phyloP scores from a whole-genome alignment of 2,797 vertebrate genomes.

The Danio jaintianensis region DNA sequence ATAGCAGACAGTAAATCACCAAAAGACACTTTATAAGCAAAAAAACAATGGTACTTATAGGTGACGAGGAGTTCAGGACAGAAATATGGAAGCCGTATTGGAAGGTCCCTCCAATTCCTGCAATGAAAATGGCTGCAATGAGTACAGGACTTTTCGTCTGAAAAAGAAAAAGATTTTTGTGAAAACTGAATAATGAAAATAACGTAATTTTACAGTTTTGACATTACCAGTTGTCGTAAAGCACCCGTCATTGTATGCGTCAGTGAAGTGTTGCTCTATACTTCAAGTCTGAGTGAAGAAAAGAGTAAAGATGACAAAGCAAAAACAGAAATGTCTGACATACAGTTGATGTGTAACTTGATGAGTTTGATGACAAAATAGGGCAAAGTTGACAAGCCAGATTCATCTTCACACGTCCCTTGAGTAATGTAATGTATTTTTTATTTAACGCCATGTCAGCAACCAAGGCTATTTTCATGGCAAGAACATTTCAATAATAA shows the following conservation, averaged over 20 bases:
- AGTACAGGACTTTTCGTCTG: conserved; percentile 78
- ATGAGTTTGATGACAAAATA: conserved; percentile 63
- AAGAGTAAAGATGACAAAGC: conserved; percentile 35
- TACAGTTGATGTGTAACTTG: conserved; percentile 47
- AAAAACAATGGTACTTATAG: conserved; percentile 71
- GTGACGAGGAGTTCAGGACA: conserved; percentile 82
- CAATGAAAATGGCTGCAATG: conserved; percentile 72
- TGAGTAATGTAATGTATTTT: no score
- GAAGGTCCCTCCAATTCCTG: conserved; percentile 84
- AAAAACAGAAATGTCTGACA: conserved; percentile 52
- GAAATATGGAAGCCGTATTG: conserved; percentile 81
- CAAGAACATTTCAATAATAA: no score
- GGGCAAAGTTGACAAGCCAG: conserved; percentile 11
- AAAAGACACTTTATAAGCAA: background rate
- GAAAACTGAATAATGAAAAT: background rate
- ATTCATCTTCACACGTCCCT: background rate
- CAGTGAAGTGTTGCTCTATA: background rate
- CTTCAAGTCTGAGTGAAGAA: conserved; percentile 11
- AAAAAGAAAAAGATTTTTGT: background rate
- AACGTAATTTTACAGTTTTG: background rate
- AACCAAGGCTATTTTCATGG: no score
- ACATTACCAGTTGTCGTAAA: conserved; percentile 68
- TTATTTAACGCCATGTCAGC: no score
- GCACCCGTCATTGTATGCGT: conserved; percentile 63
- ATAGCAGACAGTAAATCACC: conserved; percentile 23